phyloP scores from a whole-genome alignment of 2,797 vertebrate species.

The Sebastes hubbsi region DNA sequence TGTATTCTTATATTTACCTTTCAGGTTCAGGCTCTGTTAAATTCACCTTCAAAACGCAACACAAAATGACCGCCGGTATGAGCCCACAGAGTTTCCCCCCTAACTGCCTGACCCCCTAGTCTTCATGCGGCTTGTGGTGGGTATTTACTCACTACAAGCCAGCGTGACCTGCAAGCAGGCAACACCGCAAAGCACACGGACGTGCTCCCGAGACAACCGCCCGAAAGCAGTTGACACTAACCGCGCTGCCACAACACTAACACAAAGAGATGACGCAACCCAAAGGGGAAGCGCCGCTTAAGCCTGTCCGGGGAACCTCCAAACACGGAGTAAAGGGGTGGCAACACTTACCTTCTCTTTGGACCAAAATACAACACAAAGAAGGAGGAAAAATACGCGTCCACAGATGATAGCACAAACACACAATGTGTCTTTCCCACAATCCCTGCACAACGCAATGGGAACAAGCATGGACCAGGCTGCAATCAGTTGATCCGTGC shows the following conservation, averaged over 20 bases:
- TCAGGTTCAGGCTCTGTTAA: rapidly evolving
- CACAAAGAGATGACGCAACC: neutral
- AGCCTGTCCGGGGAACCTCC: neutral
- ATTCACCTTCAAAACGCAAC: neutral
- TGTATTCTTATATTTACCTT: neutral
- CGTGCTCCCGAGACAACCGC: neutral
- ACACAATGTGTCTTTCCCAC: too few species aligned
- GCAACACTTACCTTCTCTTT: neutral
- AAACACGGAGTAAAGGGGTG: neutral
- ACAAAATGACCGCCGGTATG: neutral
- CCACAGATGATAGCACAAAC: too few species aligned
- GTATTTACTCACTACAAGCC: neutral
- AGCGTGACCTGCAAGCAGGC: neutral
- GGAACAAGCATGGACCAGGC: too few species aligned
- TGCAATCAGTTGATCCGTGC: too few species aligned
- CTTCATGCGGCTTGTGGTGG: neutral
- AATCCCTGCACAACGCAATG: too few species aligned
- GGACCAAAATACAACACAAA: neutral
- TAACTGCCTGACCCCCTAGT: neutral
- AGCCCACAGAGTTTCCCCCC: neutral
- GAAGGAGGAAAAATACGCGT: too few species aligned
- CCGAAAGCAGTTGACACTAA: neutral
- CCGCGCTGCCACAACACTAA: neutral
- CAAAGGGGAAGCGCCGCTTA: neutral
- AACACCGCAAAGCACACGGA: neutral